A percentile compares a stretch with the other conserved stretches of the same genome.
phyloP scores from a whole-genome alignment of 2,113 vertebrate genomes.

The Aegypius monachus region DNA sequence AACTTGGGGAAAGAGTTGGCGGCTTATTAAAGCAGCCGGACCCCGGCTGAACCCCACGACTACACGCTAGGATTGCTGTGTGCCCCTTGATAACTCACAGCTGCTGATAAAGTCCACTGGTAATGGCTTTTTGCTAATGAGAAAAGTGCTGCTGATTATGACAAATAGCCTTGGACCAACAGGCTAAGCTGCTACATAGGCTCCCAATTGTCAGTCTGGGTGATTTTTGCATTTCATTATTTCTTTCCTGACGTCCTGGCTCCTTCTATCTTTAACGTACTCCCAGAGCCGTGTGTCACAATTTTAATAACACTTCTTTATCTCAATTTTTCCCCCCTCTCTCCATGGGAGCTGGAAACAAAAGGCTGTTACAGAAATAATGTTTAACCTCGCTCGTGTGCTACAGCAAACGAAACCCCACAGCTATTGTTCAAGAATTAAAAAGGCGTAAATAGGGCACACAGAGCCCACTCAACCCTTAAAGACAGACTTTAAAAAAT shows the following conservation, averaged over 20 bases:
- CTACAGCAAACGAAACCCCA: conserved; percentile 21
- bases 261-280: conserved; percentile 72
- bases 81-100: conserved; percentile 84
- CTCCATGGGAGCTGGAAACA: conserved; percentile 69
- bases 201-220: conserved; percentile 85
- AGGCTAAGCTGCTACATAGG: conserved; percentile 95
- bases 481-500: conserved; percentile 30
- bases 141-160: conserved; percentile 95
- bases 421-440: conserved; percentile 64
- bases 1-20: conserved; percentile 76
- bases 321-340: conserved; percentile 75
- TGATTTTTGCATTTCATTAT: conserved; percentile 92
- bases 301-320: conserved; percentile 84
- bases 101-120: conserved; percentile 87
- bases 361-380: conserved; percentile 69
- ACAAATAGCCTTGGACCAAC: conserved; percentile 91
- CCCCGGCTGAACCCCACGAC: conserved; percentile 71
- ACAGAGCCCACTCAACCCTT: not conserved
- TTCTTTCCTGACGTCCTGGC: conserved; percentile 80
- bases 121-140: conserved; percentile 98
- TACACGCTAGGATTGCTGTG: conserved; percentile 79
- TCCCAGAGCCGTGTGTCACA: conserved; percentile 71
- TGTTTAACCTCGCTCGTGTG: conserved; percentile 58
- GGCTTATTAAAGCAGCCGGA: conserved; percentile 79
- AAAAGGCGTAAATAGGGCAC: conserved; percentile 56